A percentile compares a stretch with the other conserved stretches of the same genome.
phyloP scores from a whole-genome alignment of 2,888 invertebrate genomes.

The Aporophyla lueneburgensis region DNA sequence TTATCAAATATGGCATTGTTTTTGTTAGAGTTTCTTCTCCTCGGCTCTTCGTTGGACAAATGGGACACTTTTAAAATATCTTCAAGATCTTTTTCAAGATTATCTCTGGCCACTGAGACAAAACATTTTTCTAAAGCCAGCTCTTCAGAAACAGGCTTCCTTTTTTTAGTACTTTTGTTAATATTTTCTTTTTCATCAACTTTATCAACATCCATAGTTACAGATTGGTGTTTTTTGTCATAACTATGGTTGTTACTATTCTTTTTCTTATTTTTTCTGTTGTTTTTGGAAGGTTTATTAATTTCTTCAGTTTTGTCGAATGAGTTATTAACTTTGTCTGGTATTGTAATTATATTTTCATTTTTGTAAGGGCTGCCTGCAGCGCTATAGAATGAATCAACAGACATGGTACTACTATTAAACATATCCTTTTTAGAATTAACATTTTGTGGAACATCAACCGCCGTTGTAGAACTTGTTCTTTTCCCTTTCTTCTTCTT shows the following conservation, averaged over 20 bases:
- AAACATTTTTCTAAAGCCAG: conserved; percentile 30
- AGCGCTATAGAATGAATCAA: conserved; percentile 86
- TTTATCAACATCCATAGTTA: conserved; percentile 41
- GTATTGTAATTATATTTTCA: conserved; percentile 15
- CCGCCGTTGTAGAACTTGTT: conserved; percentile 65
- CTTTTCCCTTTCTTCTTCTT: conserved; percentile 76
- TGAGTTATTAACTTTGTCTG: conserved; percentile 14
- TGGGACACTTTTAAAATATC: conserved; percentile 23
- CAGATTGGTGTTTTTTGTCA: conserved; percentile 19
- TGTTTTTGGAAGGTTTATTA: conserved; percentile 18
- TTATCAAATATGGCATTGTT: conserved; percentile 24
- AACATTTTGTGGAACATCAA: conserved; percentile 58
- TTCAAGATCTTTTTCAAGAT: conserved; percentile 34
- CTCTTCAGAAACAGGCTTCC: conserved; percentile 27
- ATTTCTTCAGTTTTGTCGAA: conserved; percentile 17
- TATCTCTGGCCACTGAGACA: conserved; percentile 38
- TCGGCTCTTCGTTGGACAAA: conserved; percentile 24
- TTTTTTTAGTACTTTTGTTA: conserved; percentile 21
- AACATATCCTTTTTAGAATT: conserved; percentile 44
- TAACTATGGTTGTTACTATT: neutral
- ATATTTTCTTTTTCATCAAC: conserved; percentile 39
- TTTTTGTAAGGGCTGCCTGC: conserved; percentile 78
- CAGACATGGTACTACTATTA: conserved; percentile 74
- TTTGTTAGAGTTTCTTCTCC: conserved; percentile 24
- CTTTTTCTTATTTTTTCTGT: conserved; percentile 16